Evolutionary conservation across 2,888 invertebrate species (phyloP).

Genomic region (Cylindroiulus punctatus): DNA sequence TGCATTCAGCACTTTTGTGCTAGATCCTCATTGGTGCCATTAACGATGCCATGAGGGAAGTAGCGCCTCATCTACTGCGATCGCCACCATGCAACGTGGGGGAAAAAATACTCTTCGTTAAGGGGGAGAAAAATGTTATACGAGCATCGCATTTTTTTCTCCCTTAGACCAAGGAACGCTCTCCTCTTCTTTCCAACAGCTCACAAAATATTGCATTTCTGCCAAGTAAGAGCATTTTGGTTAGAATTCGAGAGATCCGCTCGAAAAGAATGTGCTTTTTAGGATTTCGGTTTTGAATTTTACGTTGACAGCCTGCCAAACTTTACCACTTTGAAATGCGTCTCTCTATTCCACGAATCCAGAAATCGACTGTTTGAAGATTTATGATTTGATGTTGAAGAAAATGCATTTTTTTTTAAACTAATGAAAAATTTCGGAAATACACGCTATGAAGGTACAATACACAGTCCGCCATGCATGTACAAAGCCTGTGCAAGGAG

Average conservation of each 20-base stretch:
- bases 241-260: slow-evolving; percentile 11
- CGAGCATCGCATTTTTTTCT: neutral
- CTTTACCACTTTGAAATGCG: neutral
- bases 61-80: neutral
- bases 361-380: neutral
- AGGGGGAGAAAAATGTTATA: slow-evolving; percentile 13
- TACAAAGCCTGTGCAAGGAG: too few relatives aligned
- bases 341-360: neutral
- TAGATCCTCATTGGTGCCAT: neutral
- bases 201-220: slow-evolving; percentile 21
- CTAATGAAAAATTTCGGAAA: too few relatives aligned
- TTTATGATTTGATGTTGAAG: neutral
- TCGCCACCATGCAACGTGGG: too few relatives aligned
- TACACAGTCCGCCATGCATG: too few relatives aligned
- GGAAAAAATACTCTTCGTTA: neutral
- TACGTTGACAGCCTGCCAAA: slow-evolving; percentile 3
- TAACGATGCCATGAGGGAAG: slow-evolving; percentile 10
- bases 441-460: too few relatives aligned
- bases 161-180: neutral
- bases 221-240: neutral
- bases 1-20: slow-evolving; percentile 9
- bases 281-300: neutral
- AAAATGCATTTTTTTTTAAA: neutral
- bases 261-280: slow-evolving; percentile 26
- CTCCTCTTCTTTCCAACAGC: neutral